Evolutionary conservation across 1,140 invertebrate species (phyloP).

Genomic region (Aphidius ervi): DNA sequence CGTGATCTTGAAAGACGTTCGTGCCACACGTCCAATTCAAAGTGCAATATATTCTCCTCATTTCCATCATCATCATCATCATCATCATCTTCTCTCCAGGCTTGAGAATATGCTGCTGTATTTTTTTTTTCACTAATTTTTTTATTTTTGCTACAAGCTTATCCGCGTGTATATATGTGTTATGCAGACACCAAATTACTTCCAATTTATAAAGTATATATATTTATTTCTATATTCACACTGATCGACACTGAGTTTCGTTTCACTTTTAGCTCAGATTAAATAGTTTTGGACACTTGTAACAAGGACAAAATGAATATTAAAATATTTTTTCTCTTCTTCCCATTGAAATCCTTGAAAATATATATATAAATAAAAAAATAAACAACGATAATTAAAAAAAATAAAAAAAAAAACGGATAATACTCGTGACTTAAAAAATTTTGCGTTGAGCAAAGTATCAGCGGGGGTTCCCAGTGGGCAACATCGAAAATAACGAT

Average conservation of each 20-base stretch:
- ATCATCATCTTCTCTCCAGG: too few species aligned
- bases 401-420: slow-evolving; percentile 10
- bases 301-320: slow-evolving; percentile 10
- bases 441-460: slow-evolving; percentile 4
- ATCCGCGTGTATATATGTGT: too few species aligned
- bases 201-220: background rate
- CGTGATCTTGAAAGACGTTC: too few species aligned
- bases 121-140: too few species aligned
- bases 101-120: too few species aligned
- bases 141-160: too few species aligned
- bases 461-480: slow-evolving; percentile 13
- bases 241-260: slow-evolving; percentile 12
- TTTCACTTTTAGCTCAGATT: slow-evolving; percentile 10
- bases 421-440: slow-evolving; percentile 16
- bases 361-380: background rate
- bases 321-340: too few species aligned
- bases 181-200: background rate
- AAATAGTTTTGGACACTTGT: slow-evolving; percentile 11
- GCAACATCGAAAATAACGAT: slow-evolving; percentile 6
- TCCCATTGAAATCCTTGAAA: too few species aligned
- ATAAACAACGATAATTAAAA: background rate
- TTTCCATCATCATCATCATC: too few species aligned
- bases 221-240: slow-evolving; percentile 11
- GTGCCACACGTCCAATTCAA: too few species aligned
- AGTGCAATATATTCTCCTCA: too few species aligned